phyloP scores from a whole-genome alignment of 2,113 vertebrate species.

The Anoplopoma fimbria region DNA sequence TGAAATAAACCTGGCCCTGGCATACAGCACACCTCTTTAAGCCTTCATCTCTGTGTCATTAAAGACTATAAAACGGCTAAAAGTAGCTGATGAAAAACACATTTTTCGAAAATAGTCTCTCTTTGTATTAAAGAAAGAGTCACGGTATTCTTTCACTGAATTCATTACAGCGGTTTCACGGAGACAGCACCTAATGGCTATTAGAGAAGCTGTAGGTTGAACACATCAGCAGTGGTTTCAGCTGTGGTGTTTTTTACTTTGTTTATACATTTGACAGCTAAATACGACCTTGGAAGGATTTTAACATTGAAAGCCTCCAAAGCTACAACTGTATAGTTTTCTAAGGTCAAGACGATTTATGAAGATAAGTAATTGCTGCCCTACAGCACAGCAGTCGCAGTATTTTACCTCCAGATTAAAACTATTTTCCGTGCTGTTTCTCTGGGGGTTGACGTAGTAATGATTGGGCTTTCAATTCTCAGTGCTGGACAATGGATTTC shows the following conservation, averaged over 20 bases:
- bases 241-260: neutral
- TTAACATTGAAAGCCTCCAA: neutral
- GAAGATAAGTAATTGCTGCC: neutral
- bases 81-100: neutral
- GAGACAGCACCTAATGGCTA: neutral
- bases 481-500: neutral
- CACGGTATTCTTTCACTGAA: neutral
- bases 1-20: neutral
- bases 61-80: neutral
- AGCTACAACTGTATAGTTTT: neutral
- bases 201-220: neutral
- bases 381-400: neutral
- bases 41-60: neutral
- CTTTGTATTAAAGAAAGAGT: neutral
- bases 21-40: neutral
- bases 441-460: neutral
- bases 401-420: neutral
- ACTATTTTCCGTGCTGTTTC: neutral
- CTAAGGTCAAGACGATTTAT: neutral
- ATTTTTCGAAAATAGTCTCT: neutral
- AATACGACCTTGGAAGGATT: neutral
- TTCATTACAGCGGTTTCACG: neutral
- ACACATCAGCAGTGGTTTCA: neutral
- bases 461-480: constrained; percentile 3
- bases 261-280: neutral